Evolutionary conservation across 2,888 invertebrate genomes (phyloP).

Genomic region (Timema podura): DNA sequence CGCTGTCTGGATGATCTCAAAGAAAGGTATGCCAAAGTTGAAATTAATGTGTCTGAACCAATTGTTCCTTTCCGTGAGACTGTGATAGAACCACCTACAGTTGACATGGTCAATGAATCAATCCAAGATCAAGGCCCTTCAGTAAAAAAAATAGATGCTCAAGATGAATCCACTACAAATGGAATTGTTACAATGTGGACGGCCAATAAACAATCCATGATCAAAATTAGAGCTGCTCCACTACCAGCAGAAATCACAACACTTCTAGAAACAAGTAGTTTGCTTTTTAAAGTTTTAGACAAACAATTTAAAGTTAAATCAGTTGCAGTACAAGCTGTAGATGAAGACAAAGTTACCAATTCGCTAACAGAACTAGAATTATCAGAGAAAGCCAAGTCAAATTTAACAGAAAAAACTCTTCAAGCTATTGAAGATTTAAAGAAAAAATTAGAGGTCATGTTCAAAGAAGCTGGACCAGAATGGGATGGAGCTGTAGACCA

Average conservation of each 20-base stretch:
- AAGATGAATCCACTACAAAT: constrained; percentile 50
- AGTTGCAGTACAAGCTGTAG: background rate
- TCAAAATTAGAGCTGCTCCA: constrained; percentile 71
- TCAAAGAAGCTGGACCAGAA: constrained; percentile 54
- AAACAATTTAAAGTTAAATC: constrained; percentile 14
- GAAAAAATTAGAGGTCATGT: constrained; percentile 56
- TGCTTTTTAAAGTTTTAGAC: constrained; percentile 53
- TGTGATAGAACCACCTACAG: constrained; percentile 71
- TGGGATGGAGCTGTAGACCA: constrained; percentile 54
- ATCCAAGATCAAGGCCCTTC: constrained; percentile 61
- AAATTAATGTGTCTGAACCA: constrained; percentile 88
- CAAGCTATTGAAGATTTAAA: constrained; percentile 51
- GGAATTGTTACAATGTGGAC: constrained; percentile 56
- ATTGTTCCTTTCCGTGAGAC: constrained; percentile 97
- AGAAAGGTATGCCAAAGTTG: constrained; percentile 73
- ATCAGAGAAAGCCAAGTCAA: background rate
- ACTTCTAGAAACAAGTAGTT: constrained; percentile 65
- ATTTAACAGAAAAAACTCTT: constrained; percentile 38
- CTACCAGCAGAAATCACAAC: constrained; percentile 67
- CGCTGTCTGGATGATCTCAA: constrained; percentile 91
- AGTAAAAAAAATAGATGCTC: constrained; percentile 38
- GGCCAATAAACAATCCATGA: constrained; percentile 64
- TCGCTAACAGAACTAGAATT: background rate
- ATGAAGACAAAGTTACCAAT: constrained; percentile 7
- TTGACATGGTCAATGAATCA: constrained; percentile 82